Base-by-base conservation (phyloP, 2,113 vertebrate species). In the Ramphastos sulfuratus region DNA sequence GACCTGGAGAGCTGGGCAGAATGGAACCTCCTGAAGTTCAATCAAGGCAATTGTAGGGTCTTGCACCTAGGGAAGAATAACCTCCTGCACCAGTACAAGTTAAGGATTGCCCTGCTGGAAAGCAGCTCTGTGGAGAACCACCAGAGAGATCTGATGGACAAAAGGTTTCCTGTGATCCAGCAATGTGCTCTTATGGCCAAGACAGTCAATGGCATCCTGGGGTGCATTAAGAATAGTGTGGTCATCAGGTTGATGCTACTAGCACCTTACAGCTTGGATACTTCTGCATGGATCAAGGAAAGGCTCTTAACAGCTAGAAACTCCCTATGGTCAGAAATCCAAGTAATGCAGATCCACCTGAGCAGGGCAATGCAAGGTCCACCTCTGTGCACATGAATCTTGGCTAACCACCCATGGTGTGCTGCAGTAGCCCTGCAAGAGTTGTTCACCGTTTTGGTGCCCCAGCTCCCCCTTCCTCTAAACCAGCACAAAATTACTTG, bases 401-500 rank as follows among this genome's bases (percentile, higher is more conserved):
- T 74, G 64, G 75, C 35, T 73, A 70, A 66, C 18, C 8, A 20
- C 7, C 60, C 0, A 0, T 24, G n/a, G 63, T 27, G 54, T 55
- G 23, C 60, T 76, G 21, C 58, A 63, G 39, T 30, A 42, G 55
- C 35, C 65, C 70, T 67, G 33, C 14, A 58, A 0, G 2, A 56
- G 46, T 64, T 77, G 24, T 52, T 94, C 63, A 73, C 59, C 60
- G 27, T 78, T 67, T 90, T 39, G 44, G 21, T 72, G 30, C 85
- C 72, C 35, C 61, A 75, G 23, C 33, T 92, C 63, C 70, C 50
- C 58, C 20, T 81, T n/a, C 65, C 77, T 27, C 33, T 75, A 94
- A 94, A 83, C 27, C 44, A 78, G 46, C 54, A 75, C 76, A 69
- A 85, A 87, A 70, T 54, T 67, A 46, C 46, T 92, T 82, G 58